A percentile compares a stretch with the other conserved stretches of the same genome.
These are phyloP conservation scores for Odontocerum albicorne DNA, from an alignment of 2,888 invertebrate species.

Conservation along the genomic window DNA sequence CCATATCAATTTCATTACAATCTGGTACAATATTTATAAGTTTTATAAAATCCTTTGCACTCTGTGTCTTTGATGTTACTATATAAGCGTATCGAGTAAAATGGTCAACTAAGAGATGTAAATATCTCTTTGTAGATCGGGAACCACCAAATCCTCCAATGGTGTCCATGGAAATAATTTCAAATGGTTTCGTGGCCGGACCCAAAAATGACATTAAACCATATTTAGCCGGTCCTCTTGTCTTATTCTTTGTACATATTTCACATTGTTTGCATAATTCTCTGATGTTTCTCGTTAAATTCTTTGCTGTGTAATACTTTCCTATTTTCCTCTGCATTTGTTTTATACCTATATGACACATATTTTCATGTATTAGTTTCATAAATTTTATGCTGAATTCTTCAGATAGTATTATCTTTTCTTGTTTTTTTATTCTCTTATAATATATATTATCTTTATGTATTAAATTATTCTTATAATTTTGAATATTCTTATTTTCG, in stretches of 20 bases:
- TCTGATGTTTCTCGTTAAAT: no score
- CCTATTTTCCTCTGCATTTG: no score
- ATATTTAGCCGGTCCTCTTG: constrained; percentile 36
- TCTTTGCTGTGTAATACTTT: no score
- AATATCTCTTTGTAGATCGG: constrained; percentile 39
- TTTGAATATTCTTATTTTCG: no score
- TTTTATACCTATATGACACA: no score
- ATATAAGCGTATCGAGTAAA: constrained; percentile 39
- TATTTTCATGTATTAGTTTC: no score
- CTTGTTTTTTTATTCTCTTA: no score
- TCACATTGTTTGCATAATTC: no score
- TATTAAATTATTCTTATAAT: no score
- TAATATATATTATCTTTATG: no score
- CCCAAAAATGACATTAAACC: constrained; percentile 39
- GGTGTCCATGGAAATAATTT: constrained; percentile 40
- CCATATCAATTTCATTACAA: constrained; percentile 13
- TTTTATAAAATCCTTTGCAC: constrained; percentile 38
- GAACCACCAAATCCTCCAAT: constrained; percentile 39
- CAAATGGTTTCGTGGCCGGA: constrained; percentile 38
- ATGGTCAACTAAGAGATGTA: constrained; percentile 39
- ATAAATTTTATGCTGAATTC: no score
- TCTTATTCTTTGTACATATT: constrained; percentile 40
- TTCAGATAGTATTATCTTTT: no score
- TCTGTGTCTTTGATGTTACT: constrained; percentile 38
- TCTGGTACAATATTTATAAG: constrained; percentile 29